A percentile compares a stretch with the other conserved stretches of the same genome.
Conservation (phyloP, 2,113 vertebrate genomes). For the Pantherophis guttatus region DNA sequence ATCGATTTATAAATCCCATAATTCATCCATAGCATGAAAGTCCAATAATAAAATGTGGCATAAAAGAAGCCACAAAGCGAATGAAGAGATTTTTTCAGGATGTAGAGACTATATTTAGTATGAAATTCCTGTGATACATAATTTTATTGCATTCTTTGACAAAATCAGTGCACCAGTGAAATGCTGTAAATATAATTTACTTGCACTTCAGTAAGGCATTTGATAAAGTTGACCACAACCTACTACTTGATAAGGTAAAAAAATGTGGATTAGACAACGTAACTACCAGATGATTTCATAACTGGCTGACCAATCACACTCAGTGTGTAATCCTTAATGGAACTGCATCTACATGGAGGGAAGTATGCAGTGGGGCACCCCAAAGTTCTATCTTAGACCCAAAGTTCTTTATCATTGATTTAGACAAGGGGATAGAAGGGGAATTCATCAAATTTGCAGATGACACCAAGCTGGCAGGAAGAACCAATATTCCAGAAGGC, state of each 20-base stretch:
- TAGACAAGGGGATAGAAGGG: neutral
- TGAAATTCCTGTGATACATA: neutral
- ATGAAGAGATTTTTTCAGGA: neutral
- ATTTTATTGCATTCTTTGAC: neutral
- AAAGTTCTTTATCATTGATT: neutral
- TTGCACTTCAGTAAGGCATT: neutral
- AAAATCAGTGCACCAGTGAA: neutral
- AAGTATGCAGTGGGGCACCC: neutral
- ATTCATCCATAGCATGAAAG: neutral
- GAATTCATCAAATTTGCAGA: neutral
- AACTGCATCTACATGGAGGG: neutral
- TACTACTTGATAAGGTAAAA: neutral
- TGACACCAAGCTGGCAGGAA: too few relatives aligned
- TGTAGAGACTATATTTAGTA: neutral
- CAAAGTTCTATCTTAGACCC: neutral
- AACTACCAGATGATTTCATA: neutral
- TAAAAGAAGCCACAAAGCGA: neutral
- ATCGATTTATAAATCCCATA: neutral
- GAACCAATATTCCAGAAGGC: neutral
- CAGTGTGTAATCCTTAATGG: neutral
- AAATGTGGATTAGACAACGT: neutral
- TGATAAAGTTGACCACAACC: neutral
- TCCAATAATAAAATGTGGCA: neutral
- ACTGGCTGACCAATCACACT: neutral
- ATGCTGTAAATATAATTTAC: neutral